These are phyloP conservation scores for Semibalanus balanoides DNA, from an alignment of 1,140 invertebrate species.

Conservation along the genomic window DNA sequence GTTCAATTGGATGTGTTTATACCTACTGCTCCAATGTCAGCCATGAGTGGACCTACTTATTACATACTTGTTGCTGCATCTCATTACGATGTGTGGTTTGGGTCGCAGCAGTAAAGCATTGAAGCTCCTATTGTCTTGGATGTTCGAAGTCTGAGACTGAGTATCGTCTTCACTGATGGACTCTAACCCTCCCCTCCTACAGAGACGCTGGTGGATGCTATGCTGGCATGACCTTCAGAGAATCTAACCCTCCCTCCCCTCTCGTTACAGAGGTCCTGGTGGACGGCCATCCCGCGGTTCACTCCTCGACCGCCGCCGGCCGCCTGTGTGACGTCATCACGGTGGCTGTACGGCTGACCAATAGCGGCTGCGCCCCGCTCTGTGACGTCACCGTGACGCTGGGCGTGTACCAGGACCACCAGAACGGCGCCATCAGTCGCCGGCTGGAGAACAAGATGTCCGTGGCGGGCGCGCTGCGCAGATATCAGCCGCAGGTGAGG, in stretches of 20 bases:
- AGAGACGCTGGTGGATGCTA: background rate
- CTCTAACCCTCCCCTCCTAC: background rate
- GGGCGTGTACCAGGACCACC: constrained; percentile 79
- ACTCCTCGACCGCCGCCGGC: constrained; percentile 52
- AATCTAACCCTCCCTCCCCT: constrained; percentile 15
- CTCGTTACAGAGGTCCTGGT: constrained; percentile 51
- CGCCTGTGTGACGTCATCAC: constrained; percentile 51
- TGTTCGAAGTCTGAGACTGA: background rate
- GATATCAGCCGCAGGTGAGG: too few species aligned
- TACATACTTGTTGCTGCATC: too few species aligned
- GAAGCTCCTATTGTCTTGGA: too few species aligned
- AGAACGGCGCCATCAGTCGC: constrained; percentile 70
- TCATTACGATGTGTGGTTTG: too few species aligned
- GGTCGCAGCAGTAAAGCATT: too few species aligned
- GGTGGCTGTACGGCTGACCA: constrained; percentile 51
- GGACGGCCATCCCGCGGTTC: constrained; percentile 46
- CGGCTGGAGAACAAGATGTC: constrained; percentile 64
- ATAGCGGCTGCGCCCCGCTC: constrained; percentile 52
- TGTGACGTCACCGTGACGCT: constrained; percentile 54
- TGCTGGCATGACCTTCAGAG: background rate
- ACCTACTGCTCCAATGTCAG: too few species aligned
- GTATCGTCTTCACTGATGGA: background rate
- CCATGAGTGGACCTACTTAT: too few species aligned
- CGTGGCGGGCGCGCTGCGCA: constrained; percentile 62
- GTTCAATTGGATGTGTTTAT: too few species aligned